Evolutionary conservation across 2,113 vertebrate genomes (phyloP).

Genomic region (Climacteris rufus): DNA sequence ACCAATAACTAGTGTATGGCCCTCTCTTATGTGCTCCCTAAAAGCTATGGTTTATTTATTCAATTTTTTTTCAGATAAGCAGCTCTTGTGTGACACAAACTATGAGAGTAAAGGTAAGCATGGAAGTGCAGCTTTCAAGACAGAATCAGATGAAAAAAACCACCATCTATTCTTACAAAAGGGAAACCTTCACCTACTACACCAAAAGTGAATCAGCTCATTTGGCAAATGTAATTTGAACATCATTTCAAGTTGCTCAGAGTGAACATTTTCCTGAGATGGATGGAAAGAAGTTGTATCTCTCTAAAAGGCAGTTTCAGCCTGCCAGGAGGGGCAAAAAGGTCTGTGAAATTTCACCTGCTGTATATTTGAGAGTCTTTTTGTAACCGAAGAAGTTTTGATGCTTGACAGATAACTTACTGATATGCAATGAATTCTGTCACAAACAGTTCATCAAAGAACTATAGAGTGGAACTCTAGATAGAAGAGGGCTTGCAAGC

Average conservation of each 20-base stretch:
- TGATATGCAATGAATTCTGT: background rate
- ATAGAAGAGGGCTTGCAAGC: background rate
- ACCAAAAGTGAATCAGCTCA: background rate
- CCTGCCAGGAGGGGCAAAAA: background rate
- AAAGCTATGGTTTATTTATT: background rate
- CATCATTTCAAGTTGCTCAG: background rate
- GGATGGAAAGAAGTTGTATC: background rate
- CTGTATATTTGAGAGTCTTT: background rate
- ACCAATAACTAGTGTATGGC: background rate
- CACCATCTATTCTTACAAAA: background rate
- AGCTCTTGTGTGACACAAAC: background rate
- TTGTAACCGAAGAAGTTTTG: background rate
- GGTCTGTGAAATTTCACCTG: background rate
- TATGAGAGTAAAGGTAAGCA: background rate
- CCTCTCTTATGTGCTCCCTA: background rate
- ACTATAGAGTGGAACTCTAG: background rate
- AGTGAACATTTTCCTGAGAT: background rate
- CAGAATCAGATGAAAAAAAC: background rate
- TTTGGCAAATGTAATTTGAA: background rate
- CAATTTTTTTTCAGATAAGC: background rate
- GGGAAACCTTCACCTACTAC: background rate
- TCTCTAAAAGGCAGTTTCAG: background rate
- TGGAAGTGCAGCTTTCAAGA: rapidly evolving
- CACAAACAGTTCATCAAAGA: background rate
- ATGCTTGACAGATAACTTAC: background rate